These are phyloP conservation scores for Habropoda laboriosa DNA, from an alignment of 1,140 invertebrate genomes.

Conservation along the genomic window DNA sequence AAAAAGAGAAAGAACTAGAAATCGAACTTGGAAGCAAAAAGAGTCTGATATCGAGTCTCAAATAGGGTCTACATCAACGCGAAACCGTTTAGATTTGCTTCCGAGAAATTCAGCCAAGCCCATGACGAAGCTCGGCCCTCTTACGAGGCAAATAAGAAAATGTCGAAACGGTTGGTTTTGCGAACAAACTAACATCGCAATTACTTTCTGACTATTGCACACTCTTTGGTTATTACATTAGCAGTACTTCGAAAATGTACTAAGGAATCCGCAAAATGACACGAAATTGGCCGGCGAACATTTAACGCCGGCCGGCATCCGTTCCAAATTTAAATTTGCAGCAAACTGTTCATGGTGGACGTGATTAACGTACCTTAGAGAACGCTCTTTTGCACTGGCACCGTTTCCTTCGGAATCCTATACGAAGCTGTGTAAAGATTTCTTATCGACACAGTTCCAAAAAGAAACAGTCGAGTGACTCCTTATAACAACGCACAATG, in stretches of 20 bases:
- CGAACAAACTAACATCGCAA: not conserved
- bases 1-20: not conserved
- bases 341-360: constrained; percentile 42
- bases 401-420: not conserved
- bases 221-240: not conserved
- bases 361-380: constrained; percentile 60
- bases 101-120: constrained; percentile 33
- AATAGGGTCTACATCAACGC: not conserved
- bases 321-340: constrained; percentile 67
- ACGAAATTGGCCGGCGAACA: constrained; percentile 16
- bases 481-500: not conserved
- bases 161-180: not conserved
- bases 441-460: not conserved
- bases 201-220: not conserved
- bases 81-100: constrained; percentile 31
- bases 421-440: not conserved
- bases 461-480: not conserved
- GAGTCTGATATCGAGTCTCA: not conserved
- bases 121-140: constrained; percentile 13
- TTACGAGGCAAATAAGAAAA: constrained; percentile 31
- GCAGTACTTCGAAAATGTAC: not conserved
- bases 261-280: not conserved
- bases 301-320: constrained; percentile 53
- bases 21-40: not conserved
- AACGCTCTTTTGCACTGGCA: constrained; percentile 30